These are phyloP conservation scores for Rhogogaster chlorosoma DNA, from an alignment of 2,888 invertebrate species.

Conservation along the genomic window DNA sequence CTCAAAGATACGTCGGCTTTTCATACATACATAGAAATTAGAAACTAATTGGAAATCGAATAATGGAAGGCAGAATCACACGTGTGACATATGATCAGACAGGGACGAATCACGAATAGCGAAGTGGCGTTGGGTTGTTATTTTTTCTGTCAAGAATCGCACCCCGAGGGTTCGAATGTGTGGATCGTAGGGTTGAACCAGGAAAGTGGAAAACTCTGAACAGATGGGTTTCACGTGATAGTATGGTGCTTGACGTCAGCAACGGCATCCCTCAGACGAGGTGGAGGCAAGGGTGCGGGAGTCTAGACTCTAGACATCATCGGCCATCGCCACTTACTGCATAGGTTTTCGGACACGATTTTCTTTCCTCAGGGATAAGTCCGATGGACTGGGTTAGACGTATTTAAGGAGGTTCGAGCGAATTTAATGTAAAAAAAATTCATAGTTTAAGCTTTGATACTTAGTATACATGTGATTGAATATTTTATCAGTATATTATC, in stretches of 20 bases:
- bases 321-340: not conserved
- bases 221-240: slow-evolving; percentile 36
- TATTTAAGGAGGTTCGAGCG: too few relatives aligned
- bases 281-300: slow-evolving; percentile 12
- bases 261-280: not conserved
- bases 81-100: not conserved
- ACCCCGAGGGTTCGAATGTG: not conserved
- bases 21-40: not conserved
- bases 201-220: slow-evolving; percentile 12
- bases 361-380: not conserved
- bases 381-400: not conserved
- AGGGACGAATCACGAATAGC: not conserved
- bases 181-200: not conserved
- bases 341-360: not conserved
- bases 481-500: too few relatives aligned
- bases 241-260: slow-evolving; percentile 29
- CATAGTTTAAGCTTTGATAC: too few relatives aligned
- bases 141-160: not conserved
- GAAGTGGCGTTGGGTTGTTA: not conserved
- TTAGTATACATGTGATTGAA: too few relatives aligned
- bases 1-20: not conserved
- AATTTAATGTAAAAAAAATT: too few relatives aligned
- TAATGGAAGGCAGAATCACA: not conserved
- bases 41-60: not conserved
- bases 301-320: slow-evolving; percentile 37